Evolutionary conservation across 2,888 invertebrate species (phyloP).

Genomic region (Lycaena phlaeas): DNA sequence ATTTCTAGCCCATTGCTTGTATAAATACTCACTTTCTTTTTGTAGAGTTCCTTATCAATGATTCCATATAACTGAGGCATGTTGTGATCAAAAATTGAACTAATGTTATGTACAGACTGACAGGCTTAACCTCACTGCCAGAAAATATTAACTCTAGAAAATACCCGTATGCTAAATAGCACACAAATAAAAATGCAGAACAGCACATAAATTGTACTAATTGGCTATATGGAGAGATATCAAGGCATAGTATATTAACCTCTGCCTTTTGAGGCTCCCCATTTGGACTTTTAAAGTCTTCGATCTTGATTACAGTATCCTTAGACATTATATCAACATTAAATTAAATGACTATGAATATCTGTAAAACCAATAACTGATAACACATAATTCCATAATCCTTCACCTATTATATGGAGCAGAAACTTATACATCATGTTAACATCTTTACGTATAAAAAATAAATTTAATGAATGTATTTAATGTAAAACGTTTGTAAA

Average conservation of each 20-base stretch:
- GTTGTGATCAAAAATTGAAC: conserved; percentile 92
- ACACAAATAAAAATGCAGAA: conserved; percentile 85
- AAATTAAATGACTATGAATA: background rate
- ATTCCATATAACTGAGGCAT: conserved; percentile 84
- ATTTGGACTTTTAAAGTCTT: conserved; percentile 26
- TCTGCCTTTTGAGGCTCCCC: conserved; percentile 40
- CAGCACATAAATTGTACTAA: conserved; percentile 83
- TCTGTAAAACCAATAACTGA: background rate
- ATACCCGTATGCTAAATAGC: conserved; percentile 93
- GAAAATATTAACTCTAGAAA: conserved; percentile 93
- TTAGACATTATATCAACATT: conserved; percentile 26
- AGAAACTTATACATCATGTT: no score
- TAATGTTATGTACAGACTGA: conserved; percentile 93
- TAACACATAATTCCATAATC: background rate
- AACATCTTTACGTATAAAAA: no score
- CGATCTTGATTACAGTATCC: conserved; percentile 49
- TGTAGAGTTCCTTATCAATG: conserved; percentile 73
- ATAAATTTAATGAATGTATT: no score
- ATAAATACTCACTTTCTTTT: conserved; percentile 71
- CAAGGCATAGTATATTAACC: conserved; percentile 81
- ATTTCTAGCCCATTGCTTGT: no score
- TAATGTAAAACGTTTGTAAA: no score
- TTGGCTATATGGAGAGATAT: conserved; percentile 77
- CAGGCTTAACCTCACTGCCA: conserved; percentile 89
- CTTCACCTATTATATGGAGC: no score